phyloP scores from a whole-genome alignment of 2,797 vertebrate genomes.

The Dermochelys coriacea region DNA sequence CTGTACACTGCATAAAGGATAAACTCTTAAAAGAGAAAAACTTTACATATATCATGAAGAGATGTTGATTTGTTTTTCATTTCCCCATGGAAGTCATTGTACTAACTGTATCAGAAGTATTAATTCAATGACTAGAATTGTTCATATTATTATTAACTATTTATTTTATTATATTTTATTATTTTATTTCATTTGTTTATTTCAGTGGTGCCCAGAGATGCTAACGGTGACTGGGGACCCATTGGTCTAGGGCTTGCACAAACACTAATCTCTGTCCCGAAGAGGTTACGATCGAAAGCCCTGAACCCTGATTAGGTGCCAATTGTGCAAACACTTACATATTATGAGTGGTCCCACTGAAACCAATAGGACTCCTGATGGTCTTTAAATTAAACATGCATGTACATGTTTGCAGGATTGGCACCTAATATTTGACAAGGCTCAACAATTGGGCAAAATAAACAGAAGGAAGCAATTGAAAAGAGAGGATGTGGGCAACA shows the following conservation, averaged over 20 bases:
- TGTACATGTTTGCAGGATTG: neutral
- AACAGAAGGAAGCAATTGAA: neutral
- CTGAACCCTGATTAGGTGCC: no score
- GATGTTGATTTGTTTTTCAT: neutral
- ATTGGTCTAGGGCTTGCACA: neutral
- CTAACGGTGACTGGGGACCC: accelerated
- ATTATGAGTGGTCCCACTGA: accelerated
- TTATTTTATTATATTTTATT: neutral
- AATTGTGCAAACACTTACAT: neutral
- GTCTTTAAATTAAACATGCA: no score
- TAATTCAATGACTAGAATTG: accelerated
- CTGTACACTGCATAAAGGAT: neutral
- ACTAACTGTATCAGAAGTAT: neutral
- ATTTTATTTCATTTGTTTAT: neutral
- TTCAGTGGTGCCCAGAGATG: accelerated
- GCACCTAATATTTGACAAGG: neutral
- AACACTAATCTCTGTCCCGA: accelerated
- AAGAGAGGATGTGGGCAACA: neutral
- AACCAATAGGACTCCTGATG: no score
- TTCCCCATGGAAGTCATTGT: neutral
- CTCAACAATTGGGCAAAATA: accelerated
- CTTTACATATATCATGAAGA: neutral
- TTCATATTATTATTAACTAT: neutral
- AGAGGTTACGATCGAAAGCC: neutral
- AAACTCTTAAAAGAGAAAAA: neutral